phyloP scores from a whole-genome alignment of 1,140 invertebrate genomes.

The Vanessa atalanta region DNA sequence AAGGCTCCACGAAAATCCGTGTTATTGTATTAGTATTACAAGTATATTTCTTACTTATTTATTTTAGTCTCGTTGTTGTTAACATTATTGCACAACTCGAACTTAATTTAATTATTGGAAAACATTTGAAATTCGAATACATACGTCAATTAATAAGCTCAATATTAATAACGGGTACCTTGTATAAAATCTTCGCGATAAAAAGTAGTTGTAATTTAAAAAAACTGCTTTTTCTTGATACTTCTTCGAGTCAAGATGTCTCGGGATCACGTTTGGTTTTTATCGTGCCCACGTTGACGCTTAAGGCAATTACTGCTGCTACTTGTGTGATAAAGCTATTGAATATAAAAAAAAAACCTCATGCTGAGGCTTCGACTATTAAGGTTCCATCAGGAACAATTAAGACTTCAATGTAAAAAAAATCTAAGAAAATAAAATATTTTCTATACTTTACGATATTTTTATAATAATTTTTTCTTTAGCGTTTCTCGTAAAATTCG shows the following conservation, averaged over 20 bases:
- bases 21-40: too few relatives aligned
- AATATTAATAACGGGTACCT: not conserved
- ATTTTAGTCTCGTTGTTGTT: too few relatives aligned
- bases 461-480: too few relatives aligned
- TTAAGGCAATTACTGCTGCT: slow-evolving; percentile 37
- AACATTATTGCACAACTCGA: too few relatives aligned
- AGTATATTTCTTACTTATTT: too few relatives aligned
- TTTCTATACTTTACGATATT: not conserved
- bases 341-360: slow-evolving; percentile 27
- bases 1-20: too few relatives aligned
- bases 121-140: too few relatives aligned
- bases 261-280: slow-evolving; percentile 20
- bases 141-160: too few relatives aligned
- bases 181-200: not conserved
- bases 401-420: too few relatives aligned
- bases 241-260: slow-evolving; percentile 13
- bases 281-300: slow-evolving; percentile 21
- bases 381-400: not conserved
- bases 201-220: slow-evolving; percentile 1
- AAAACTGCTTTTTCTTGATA: slow-evolving; percentile 3
- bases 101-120: too few relatives aligned
- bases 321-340: slow-evolving; percentile 34
- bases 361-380: slow-evolving; percentile 17
- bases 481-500: too few relatives aligned
- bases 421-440: not conserved